Conservation (phyloP, 2,797 vertebrate genomes). For the Cetoscarus ocellatus region DNA sequence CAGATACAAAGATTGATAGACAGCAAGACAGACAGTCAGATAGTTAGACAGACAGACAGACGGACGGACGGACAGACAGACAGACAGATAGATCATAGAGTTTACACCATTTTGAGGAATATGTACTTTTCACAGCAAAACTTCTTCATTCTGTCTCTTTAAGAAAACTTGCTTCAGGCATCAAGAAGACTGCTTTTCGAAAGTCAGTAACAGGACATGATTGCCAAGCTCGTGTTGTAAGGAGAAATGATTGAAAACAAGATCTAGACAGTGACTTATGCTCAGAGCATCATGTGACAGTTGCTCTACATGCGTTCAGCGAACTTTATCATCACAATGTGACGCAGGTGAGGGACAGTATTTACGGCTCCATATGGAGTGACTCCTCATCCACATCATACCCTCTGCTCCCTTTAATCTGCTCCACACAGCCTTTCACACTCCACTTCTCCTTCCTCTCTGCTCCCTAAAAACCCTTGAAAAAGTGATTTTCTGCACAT, state of each 20-base stretch:
- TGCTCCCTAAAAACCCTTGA: slow-evolving; percentile 9
- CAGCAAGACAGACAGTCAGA: no score
- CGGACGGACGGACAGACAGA: no score
- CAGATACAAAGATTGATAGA: no score
- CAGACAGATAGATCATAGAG: no score
- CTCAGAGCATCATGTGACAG: not conserved
- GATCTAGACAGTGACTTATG: not conserved
- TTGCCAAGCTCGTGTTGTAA: no score
- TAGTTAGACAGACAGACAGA: no score
- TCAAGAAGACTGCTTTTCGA: no score
- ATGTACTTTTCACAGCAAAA: no score
- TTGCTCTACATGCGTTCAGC: not conserved
- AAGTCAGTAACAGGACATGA: no score
- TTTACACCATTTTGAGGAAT: no score
- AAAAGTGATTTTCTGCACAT: slow-evolving; percentile 15
- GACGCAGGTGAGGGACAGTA: not conserved
- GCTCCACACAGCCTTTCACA: slow-evolving; percentile 20
- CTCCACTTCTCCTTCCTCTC: slow-evolving; percentile 6
- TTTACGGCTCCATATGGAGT: not conserved
- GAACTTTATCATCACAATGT: not conserved
- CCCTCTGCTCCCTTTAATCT: slow-evolving; percentile 6
- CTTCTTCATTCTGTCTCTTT: no score
- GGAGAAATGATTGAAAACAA: not conserved
- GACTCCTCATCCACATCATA: slow-evolving; percentile 9
- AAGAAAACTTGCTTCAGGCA: no score